Evolutionary conservation across 2,113 vertebrate genomes (phyloP).

Genomic region (Seriola dumerili): DNA sequence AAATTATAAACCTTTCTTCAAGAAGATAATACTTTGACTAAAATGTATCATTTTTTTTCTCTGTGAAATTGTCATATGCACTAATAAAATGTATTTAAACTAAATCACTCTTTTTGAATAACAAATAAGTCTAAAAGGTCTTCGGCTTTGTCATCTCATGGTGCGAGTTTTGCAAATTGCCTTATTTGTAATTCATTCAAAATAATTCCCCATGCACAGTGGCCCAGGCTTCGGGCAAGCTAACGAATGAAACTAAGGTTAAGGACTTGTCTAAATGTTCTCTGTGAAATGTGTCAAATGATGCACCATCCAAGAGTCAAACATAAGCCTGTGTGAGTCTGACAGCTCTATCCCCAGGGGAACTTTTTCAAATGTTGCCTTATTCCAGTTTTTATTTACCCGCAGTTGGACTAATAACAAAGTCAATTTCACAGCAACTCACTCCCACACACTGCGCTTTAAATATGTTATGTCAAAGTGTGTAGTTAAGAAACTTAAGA

Average conservation of each 20-base stretch:
- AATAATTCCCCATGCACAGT: conserved; percentile 21
- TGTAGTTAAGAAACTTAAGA: background rate
- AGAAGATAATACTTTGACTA: background rate
- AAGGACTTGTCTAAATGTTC: conserved; percentile 38
- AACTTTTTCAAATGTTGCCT: conserved; percentile 43
- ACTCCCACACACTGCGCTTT: conserved; percentile 48
- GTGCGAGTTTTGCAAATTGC: conserved; percentile 17
- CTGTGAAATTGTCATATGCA: background rate
- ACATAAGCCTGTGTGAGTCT: conserved; percentile 39
- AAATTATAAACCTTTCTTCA: background rate
- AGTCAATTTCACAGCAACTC: conserved; percentile 62
- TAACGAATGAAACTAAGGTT: conserved; percentile 14
- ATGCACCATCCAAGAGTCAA: conserved; percentile 22
- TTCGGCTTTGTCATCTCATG: conserved; percentile 5
- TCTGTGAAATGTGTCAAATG: conserved; percentile 33
- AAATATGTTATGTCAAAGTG: conserved; percentile 30
- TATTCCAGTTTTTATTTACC: conserved; percentile 65
- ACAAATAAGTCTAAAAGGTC: background rate
- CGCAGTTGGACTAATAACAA: conserved; percentile 60
- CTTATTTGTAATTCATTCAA: conserved; percentile 39
- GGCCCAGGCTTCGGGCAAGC: conserved; percentile 2
- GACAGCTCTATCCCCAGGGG: conserved; percentile 33
- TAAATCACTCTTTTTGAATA: background rate
- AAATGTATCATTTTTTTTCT: background rate
- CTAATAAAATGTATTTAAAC: background rate